Conservation (phyloP, 2,113 vertebrate genomes). For the Cnemophilus loriae region DNA sequence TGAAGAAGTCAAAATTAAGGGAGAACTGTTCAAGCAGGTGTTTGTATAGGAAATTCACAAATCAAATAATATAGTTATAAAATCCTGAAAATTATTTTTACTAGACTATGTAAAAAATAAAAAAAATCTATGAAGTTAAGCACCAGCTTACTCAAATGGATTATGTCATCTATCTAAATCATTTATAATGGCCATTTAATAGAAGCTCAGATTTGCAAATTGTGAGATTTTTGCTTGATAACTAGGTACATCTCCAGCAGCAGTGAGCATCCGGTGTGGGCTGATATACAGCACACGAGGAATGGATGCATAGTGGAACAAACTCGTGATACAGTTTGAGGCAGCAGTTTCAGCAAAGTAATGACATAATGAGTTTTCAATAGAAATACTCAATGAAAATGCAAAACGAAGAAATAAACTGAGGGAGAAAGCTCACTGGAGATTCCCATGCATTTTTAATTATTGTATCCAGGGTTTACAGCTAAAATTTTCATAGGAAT, state of each 20-base stretch:
- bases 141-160: background rate
- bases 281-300: background rate
- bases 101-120: accelerated
- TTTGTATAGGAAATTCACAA: background rate
- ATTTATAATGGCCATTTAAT: background rate
- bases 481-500: background rate
- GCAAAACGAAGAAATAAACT: background rate
- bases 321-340: background rate
- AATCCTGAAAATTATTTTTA: background rate
- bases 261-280: background rate
- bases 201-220: background rate
- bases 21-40: background rate
- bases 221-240: background rate
- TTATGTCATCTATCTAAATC: background rate
- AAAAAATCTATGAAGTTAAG: background rate
- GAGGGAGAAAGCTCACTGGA: background rate
- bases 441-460: background rate
- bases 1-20: background rate
- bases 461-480: background rate
- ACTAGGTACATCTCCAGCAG: background rate
- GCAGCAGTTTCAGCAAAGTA: background rate
- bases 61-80: background rate
- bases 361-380: background rate
- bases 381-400: background rate
- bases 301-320: accelerated